Evolutionary conservation across 1,140 invertebrate genomes (phyloP).

Genomic region (Thaumatotibia leucotreta): DNA sequence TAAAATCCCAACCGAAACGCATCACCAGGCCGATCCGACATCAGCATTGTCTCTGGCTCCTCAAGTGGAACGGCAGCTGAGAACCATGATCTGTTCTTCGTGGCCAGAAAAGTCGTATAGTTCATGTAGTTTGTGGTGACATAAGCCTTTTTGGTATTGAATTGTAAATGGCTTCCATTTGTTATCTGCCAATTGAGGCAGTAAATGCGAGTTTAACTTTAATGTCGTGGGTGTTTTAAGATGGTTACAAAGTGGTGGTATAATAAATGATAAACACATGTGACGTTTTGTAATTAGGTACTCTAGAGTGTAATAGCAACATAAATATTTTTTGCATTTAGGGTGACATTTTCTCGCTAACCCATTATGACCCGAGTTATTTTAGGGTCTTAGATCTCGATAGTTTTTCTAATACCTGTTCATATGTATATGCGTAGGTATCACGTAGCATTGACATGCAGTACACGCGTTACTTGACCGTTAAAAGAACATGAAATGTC

Average conservation of each 20-base stretch:
- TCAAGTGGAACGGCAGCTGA: conserved; percentile 1
- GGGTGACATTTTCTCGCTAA: too few relatives aligned
- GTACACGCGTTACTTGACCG: too few relatives aligned
- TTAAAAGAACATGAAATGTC: too few relatives aligned
- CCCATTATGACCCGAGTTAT: too few relatives aligned
- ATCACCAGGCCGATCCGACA: background rate
- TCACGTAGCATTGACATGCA: too few relatives aligned
- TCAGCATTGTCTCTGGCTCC: background rate
- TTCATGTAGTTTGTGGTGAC: background rate
- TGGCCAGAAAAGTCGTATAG: background rate
- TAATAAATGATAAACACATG: too few relatives aligned
- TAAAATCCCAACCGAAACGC: background rate
- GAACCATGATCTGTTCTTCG: background rate
- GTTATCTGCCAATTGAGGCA: background rate
- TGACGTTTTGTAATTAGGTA: too few relatives aligned
- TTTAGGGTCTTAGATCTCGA: too few relatives aligned
- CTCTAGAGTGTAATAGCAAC: too few relatives aligned
- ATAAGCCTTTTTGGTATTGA: background rate
- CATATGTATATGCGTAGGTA: too few relatives aligned
- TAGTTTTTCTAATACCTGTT: too few relatives aligned
- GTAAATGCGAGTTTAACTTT: background rate
- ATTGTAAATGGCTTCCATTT: background rate
- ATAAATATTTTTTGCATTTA: too few relatives aligned
- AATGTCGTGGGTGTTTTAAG: background rate
- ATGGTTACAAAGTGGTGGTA: background rate